Percentiles rank a stretch among this genome's conserved stretches.
Evolutionary conservation across 2,113 vertebrate species (phyloP).

Genomic region (Entomyzon cyanotis): DNA sequence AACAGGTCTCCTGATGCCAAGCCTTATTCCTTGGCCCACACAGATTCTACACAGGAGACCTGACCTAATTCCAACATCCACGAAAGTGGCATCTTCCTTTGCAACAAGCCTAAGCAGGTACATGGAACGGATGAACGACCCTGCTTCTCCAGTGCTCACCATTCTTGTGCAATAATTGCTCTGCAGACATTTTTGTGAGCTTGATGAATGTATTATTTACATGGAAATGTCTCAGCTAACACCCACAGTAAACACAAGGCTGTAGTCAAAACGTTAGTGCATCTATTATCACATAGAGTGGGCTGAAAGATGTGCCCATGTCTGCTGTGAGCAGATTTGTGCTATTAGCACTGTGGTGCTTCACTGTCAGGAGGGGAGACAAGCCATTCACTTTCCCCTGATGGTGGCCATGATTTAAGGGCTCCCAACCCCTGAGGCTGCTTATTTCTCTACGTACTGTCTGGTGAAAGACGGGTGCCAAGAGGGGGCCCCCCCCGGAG

Average conservation of each 20-base stretch:
- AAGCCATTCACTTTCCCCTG: background rate
- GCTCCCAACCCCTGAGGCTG: background rate
- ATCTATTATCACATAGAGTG: constrained; percentile 58
- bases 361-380: background rate
- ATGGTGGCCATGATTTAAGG: background rate
- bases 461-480: too few relatives aligned
- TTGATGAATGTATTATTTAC: constrained; percentile 62
- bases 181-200: constrained; percentile 21
- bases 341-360: background rate
- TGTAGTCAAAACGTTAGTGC: constrained; percentile 55
- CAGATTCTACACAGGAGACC: constrained; percentile 24
- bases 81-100: background rate
- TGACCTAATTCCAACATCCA: background rate
- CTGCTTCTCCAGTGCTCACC: background rate
- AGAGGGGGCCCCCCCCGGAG: too few relatives aligned
- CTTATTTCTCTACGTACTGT: background rate
- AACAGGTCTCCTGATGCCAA: constrained; percentile 34
- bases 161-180: constrained; percentile 50
- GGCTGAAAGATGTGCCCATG: constrained; percentile 1
- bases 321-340: background rate
- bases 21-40: constrained; percentile 38
- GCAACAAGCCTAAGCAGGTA: constrained; percentile 27
- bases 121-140: background rate
- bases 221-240: constrained; percentile 58
- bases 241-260: constrained; percentile 55